Percentiles rank a stretch among this genome's conserved stretches.
Conservation (phyloP, 2,797 vertebrate species). For the Molossus molossus region DNA sequence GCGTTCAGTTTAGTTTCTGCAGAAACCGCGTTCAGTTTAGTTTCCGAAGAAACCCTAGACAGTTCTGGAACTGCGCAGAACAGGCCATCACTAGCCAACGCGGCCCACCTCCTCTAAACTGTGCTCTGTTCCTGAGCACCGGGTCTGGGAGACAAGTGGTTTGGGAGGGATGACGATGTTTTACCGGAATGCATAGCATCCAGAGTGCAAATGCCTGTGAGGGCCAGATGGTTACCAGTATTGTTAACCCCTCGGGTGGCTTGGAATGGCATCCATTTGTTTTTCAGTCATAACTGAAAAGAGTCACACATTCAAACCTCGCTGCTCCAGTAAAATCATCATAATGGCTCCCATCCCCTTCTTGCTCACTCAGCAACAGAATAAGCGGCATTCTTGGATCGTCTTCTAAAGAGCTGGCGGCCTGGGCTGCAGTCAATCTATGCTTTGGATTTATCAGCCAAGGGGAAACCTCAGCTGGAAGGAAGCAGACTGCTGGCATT, state of each 20-base stretch:
- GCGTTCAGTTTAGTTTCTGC: not conserved
- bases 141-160: not conserved
- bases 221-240: not conserved
- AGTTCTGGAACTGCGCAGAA: not conserved
- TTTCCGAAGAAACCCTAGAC: not conserved
- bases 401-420: not conserved
- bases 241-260: not conserved
- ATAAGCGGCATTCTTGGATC: not conserved
- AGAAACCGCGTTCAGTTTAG: not conserved
- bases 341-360: not conserved
- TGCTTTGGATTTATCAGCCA: constrained; percentile 59
- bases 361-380: not conserved
- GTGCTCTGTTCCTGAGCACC: not conserved
- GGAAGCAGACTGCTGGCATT: constrained; percentile 34
- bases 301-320: not conserved
- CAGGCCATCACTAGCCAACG: not conserved
- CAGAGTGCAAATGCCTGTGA: not conserved
- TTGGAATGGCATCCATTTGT: not conserved
- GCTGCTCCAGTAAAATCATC: not conserved
- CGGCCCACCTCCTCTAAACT: not conserved
- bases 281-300: constrained; percentile 5
- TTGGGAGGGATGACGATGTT: not conserved
- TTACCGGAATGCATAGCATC: accelerated
- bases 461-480: not conserved
- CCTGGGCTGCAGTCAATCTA: not conserved